Evolutionary conservation across 2,888 invertebrate species (phyloP), one percentile per base, ranked within the genome.

Genomic region (Antheraea assamensis): DNA sequence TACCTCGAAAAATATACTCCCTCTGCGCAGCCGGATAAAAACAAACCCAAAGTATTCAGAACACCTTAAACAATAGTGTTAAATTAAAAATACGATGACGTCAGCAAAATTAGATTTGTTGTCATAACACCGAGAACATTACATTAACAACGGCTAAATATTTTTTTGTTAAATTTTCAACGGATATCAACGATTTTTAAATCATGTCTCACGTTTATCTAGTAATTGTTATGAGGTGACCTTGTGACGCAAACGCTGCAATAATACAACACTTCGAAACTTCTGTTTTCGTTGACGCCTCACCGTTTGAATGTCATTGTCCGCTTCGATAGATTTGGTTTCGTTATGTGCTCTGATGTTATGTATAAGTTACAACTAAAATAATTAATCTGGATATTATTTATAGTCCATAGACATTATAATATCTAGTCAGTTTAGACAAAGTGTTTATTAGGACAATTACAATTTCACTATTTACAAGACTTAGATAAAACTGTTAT

Each of bases 181-280:
- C 19, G 30, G 31, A 61, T 27, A 61, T 31, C 19, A 66, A 21
- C n/a, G 21, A 35, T 10, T 68, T 68, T 68, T 17, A 35, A 35
- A 68, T 31, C 21, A 35, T 15, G n/a, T 68, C 8, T 68, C n/a
- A 68, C 19, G 35, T n/a, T 68, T 68, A 68, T 68, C 21, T 68
- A 68, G 68, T 35, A 68, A 68, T 68, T 68, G 68, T n/a, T 68
- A 31, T n/a, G 31, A 61, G 19, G 61, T 21, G 35, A n/a, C 68
- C 68, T 68, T 68, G 68, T 68, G 35, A 35, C 35, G 17, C 21
- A 68, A 35, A 66, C 15, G 30, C 31, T 35, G 13, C 4, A 64
- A 35, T 21, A 68, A 21, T 68, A 68, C 10, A 68, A 35, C n/a
- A n/a, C n/a, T 68, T 35, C 1, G 35, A 24, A 30, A 24, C 31